Evolutionary conservation across 1,140 invertebrate genomes (phyloP).

Genomic region (Paracyclopina nana): DNA sequence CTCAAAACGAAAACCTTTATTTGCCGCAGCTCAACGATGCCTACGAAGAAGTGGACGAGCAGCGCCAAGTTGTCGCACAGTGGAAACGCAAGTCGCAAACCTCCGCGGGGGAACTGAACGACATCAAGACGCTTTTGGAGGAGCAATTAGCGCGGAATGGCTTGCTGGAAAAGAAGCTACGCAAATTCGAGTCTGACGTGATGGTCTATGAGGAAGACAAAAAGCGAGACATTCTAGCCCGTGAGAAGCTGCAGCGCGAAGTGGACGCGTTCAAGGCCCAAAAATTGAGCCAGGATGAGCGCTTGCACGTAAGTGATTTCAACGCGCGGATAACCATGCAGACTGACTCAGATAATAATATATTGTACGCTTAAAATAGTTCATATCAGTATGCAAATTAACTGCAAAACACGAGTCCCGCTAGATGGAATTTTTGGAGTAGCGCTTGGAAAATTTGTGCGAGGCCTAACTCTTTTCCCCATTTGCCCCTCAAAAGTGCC

Average conservation of each 20-base stretch:
- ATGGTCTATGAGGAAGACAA: constrained; percentile 45
- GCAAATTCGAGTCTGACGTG: constrained; percentile 28
- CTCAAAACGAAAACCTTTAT: too few species aligned
- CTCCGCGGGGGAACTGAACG: constrained; percentile 56
- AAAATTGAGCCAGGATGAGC: too few species aligned
- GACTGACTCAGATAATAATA: too few species aligned
- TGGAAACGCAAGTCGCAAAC: constrained; percentile 71
- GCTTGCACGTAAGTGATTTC: too few species aligned
- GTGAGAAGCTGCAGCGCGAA: constrained; percentile 58
- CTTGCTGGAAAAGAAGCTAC: constrained; percentile 78
- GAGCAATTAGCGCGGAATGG: constrained; percentile 76
- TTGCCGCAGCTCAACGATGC: constrained; percentile 77
- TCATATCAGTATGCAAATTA: too few species aligned
- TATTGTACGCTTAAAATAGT: too few species aligned
- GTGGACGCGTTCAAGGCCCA: constrained; percentile 53
- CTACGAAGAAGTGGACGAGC: constrained; percentile 55
- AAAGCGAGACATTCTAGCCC: constrained; percentile 48
- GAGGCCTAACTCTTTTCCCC: too few species aligned
- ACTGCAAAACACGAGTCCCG: too few species aligned
- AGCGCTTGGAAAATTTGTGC: too few species aligned
- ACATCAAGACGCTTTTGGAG: constrained; percentile 66
- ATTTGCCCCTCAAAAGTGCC: too few species aligned
- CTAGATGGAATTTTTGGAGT: too few species aligned
- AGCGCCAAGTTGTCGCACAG: constrained; percentile 48
- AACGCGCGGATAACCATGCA: too few species aligned